These are phyloP conservation scores for Drosophila punjabiensis DNA, from an alignment of 1,140 invertebrate genomes.

Conservation along the genomic window DNA sequence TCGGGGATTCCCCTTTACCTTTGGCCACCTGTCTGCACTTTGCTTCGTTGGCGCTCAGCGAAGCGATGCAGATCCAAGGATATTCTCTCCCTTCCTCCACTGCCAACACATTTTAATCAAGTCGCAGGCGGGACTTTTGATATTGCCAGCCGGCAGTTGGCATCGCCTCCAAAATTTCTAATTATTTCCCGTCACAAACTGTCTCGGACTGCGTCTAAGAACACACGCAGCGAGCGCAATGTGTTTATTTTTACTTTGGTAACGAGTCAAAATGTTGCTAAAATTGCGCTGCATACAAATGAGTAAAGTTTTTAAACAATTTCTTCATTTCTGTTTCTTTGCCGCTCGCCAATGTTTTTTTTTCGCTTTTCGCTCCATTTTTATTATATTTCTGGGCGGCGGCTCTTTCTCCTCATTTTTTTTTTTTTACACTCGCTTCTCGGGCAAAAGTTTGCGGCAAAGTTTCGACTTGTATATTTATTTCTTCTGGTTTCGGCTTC, in stretches of 20 bases:
- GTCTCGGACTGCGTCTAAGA: slow-evolving; percentile 5
- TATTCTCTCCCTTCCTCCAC: not conserved
- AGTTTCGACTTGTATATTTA: slow-evolving; percentile 82
- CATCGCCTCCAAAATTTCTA: slow-evolving; percentile 30
- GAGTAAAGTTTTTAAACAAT: slow-evolving; percentile 82
- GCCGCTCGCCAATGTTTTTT: slow-evolving; percentile 45
- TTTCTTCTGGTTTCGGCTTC: slow-evolving; percentile 81
- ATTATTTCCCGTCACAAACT: slow-evolving; percentile 40
- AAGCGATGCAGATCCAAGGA: slow-evolving; percentile 28
- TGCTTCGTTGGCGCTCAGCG: slow-evolving; percentile 54
- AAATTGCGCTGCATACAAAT: slow-evolving; percentile 84
- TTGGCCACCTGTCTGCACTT: slow-evolving; percentile 39
- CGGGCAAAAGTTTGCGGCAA: slow-evolving; percentile 71
- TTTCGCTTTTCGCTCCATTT: slow-evolving; percentile 27
- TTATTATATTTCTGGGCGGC: slow-evolving; percentile 29
- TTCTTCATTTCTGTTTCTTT: slow-evolving; percentile 64
- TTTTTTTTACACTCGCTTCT: slow-evolving; percentile 32
- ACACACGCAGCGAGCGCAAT: slow-evolving; percentile 20
- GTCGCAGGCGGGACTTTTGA: slow-evolving; percentile 26
- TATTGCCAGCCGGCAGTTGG: slow-evolving; percentile 16
- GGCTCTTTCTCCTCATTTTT: slow-evolving; percentile 4
- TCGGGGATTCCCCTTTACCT: slow-evolving; percentile 1
- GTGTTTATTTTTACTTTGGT: slow-evolving; percentile 70
- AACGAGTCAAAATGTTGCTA: slow-evolving; percentile 82
- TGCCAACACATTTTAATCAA: slow-evolving; percentile 20